Evolutionary conservation across 2,888 invertebrate species (phyloP), one percentile per base, ranked within the genome.

Genomic region (Drosophila tanythrix): DNA sequence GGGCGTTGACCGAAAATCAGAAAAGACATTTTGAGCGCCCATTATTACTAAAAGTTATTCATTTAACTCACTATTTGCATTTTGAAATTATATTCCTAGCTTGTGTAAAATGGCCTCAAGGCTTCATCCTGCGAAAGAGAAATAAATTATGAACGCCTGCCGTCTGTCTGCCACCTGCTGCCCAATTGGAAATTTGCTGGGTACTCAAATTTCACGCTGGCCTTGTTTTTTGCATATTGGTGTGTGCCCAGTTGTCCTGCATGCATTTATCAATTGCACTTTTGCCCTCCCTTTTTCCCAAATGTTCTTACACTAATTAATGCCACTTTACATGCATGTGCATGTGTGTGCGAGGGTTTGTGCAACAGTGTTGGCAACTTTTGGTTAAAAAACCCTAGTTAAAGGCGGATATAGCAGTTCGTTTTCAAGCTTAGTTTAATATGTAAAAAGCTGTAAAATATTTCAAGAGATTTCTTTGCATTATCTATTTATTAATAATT

Each of bases 1-100:
- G 91, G 91, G 91, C 91, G 91, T 91, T 92, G 89, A 91, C 91
- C 91, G 77, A 79, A 90, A 46, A 76, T 64, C 48, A 63, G 50
- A 61, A 74, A 72, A 64, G 15, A 33, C 25, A 40, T 46, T 57
- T n/a, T 25, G n/a, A 50, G 25, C 51, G 29, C 10, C 21, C 1
- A 50, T 18, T 59, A 51, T 25, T 36, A 31, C 18, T 27, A 15
- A 8, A 40, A 21, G 10, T 21, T n/a, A 10, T 10, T 29, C 27
- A 36, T 25, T n/a, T 15, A 48, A 46, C 48, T 25, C 11, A 15
- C 25, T 25, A 35, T 38, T n/a, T 36, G 21, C 33, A 48, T 33
- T 40, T 25, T 35, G 0, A 36, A 35, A 46, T 15, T 15, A 25
- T 27, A 27, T 46, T 61, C 35, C 31, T 43, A 1, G 6, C 33